Evolutionary conservation across 2,113 vertebrate genomes (phyloP).

Genomic region (Phainopepla nitens): DNA sequence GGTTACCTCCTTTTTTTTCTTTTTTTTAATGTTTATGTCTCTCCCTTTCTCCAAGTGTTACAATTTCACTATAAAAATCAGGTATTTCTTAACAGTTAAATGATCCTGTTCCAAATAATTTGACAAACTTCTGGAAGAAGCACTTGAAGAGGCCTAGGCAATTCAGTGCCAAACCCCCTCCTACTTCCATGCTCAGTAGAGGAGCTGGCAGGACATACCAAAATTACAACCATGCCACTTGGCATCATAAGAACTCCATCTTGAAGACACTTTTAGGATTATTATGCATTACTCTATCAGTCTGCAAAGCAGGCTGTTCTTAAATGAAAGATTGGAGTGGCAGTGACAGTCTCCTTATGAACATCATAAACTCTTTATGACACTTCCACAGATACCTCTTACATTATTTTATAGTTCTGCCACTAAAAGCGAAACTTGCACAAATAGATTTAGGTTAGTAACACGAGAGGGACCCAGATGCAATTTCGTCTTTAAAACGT

Average conservation of each 20-base stretch:
- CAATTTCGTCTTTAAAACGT: neutral
- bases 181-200: neutral
- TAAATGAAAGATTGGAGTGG: neutral
- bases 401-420: neutral
- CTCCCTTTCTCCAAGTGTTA: neutral
- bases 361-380: neutral
- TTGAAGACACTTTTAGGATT: neutral
- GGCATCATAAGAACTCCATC: neutral
- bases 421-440: neutral
- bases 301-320: neutral
- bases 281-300: neutral
- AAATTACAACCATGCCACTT: neutral
- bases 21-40: neutral
- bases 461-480: neutral
- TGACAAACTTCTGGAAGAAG: neutral
- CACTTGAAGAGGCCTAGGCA: neutral
- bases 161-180: neutral
- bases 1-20: neutral
- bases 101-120: neutral
- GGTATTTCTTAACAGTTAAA: neutral
- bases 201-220: neutral
- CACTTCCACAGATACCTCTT: neutral
- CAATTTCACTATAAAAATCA: neutral
- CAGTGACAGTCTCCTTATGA: neutral
- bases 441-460: neutral